Conservation (phyloP, 2,113 vertebrate species). For the Spea bombifrons region DNA sequence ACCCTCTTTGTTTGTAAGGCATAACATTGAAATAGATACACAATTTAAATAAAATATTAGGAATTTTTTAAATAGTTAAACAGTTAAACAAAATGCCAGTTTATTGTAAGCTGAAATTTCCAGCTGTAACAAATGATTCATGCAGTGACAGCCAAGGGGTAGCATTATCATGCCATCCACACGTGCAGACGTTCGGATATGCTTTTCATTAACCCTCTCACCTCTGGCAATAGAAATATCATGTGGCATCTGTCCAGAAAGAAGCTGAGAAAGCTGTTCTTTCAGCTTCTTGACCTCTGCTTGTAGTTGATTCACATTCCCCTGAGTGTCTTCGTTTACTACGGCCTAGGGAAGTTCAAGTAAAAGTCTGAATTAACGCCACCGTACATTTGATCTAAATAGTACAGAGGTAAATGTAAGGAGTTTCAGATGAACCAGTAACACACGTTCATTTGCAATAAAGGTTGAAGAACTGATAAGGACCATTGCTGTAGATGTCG, state of each 20-base stretch:
- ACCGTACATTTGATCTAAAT: background rate
- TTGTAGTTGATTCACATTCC: slow-evolving; percentile 89
- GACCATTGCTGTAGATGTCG: too few relatives aligned
- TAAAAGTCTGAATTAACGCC: slow-evolving; percentile 25
- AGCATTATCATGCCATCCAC: slow-evolving; percentile 39
- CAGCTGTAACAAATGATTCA: slow-evolving; percentile 37
- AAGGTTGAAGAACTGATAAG: too few relatives aligned
- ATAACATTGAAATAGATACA: too few relatives aligned
- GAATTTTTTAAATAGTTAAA: slow-evolving; percentile 18
- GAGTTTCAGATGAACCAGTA: too few relatives aligned
- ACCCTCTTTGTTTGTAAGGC: too few relatives aligned
- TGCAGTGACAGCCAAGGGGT: slow-evolving; percentile 34
- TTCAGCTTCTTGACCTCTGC: slow-evolving; percentile 89
- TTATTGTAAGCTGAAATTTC: slow-evolving; percentile 16
- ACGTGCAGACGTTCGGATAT: slow-evolving; percentile 23
- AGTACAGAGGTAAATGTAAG: too few relatives aligned
- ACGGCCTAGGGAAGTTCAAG: slow-evolving; percentile 71
- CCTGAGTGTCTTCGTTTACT: slow-evolving; percentile 93
- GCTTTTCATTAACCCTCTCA: slow-evolving; percentile 47
- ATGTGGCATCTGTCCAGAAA: slow-evolving; percentile 53
- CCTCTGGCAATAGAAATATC: slow-evolving; percentile 54
- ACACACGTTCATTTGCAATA: too few relatives aligned
- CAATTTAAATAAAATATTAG: slow-evolving; percentile 28
- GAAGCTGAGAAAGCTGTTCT: slow-evolving; percentile 76
- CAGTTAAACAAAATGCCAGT: slow-evolving; percentile 33